These are phyloP conservation scores for Oscheius sp. DNA, from an alignment of 2,888 invertebrate species.

Conservation along the genomic window DNA sequence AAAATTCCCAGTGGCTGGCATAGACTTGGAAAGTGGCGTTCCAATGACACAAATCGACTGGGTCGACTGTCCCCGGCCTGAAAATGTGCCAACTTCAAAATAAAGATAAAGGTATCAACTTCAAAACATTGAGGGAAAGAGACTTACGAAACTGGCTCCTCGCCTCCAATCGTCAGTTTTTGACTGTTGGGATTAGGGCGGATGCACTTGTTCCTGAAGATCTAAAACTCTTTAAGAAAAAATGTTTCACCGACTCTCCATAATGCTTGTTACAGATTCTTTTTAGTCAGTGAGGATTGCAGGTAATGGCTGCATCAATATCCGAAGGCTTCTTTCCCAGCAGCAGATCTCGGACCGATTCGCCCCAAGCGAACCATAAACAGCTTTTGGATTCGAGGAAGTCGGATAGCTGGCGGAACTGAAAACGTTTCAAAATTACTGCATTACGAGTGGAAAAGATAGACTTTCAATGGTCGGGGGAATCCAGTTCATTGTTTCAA, in stretches of 20 bases:
- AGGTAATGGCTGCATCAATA: slow-evolving; percentile 22
- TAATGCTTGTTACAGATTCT: slow-evolving; percentile 14
- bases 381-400: not conserved
- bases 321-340: slow-evolving; percentile 11
- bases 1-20: slow-evolving; percentile 8
- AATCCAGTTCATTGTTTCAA: no score
- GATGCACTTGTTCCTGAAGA: slow-evolving; percentile 14
- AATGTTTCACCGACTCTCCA: not conserved
- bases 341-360: slow-evolving; percentile 9
- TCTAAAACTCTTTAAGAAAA: not conserved
- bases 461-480: no score
- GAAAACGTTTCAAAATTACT: not conserved
- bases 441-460: no score
- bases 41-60: slow-evolving; percentile 21
- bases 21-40: slow-evolving; percentile 17
- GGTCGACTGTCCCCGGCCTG: slow-evolving; percentile 3
- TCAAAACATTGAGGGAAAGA: not conserved
- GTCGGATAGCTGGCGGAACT: slow-evolving; percentile 12
- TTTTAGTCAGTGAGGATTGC: slow-evolving; percentile 23
- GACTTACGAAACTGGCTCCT: not conserved
- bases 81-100: no score
- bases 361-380: slow-evolving; percentile 22
- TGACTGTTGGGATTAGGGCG: slow-evolving; percentile 7
- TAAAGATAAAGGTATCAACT: no score
- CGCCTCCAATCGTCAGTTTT: slow-evolving; percentile 23